Percentiles rank a stretch among this genome's conserved stretches.
These are phyloP conservation scores for Darevskia nairensis DNA, from an alignment of 2,797 vertebrate genomes.

Conservation along the genomic window DNA sequence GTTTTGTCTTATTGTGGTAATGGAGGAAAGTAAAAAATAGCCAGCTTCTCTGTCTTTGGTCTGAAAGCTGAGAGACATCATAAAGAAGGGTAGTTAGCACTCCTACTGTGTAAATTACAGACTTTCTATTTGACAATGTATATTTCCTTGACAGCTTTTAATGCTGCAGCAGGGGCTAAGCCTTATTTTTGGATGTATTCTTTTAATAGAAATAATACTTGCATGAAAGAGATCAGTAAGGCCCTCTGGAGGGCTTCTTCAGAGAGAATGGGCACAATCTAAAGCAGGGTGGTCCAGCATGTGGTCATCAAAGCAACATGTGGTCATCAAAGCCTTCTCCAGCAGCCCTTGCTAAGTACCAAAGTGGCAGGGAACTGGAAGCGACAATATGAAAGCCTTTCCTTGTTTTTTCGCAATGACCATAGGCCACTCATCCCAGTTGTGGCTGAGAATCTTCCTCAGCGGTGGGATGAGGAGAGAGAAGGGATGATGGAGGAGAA, in stretches of 20 bases:
- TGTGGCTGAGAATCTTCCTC: too few relatives aligned
- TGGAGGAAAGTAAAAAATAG: neutral
- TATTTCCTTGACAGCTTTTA: neutral
- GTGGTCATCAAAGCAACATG: too few relatives aligned
- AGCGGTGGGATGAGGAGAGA: too few relatives aligned
- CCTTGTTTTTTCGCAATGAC: too few relatives aligned
- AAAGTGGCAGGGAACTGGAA: too few relatives aligned
- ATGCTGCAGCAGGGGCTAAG: neutral
- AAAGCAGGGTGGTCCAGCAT: neutral
- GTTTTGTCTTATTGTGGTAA: neutral
- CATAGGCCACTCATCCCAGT: too few relatives aligned
- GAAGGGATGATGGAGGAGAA: too few relatives aligned
- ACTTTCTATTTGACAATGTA: neutral
- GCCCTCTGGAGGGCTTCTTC: neutral
- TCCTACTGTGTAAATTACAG: slow-evolving; percentile 6
- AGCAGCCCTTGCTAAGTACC: too few relatives aligned
- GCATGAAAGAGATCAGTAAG: neutral
- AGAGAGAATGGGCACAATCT: neutral
- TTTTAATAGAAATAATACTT: slow-evolving; percentile 33
- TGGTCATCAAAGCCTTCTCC: too few relatives aligned
- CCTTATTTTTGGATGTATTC: neutral
- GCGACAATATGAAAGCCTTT: too few relatives aligned
- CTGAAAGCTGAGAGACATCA: neutral
- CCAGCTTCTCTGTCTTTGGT: neutral
- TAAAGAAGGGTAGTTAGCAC: neutral